phyloP scores from a whole-genome alignment of 1,140 invertebrate species.

The Tetramorium alpestre region DNA sequence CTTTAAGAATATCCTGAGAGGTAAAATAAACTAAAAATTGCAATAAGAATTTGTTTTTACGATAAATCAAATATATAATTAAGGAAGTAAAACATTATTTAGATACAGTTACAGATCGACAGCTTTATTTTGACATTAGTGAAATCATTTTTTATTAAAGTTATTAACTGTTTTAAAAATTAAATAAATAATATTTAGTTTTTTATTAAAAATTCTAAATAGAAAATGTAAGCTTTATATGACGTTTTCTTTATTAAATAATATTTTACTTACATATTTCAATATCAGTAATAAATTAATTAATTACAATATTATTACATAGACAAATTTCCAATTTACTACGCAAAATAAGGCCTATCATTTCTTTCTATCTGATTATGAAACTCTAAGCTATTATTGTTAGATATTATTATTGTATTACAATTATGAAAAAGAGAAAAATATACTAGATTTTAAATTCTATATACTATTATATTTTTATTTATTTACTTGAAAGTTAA shows the following conservation, averaged over 20 bases:
- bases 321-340: neutral
- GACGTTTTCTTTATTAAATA: no score
- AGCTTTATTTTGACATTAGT: neutral
- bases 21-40: constrained; percentile 19
- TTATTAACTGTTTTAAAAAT: neutral
- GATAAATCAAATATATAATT: neutral
- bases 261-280: no score
- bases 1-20: neutral
- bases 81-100: neutral
- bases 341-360: neutral
- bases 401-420: neutral
- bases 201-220: neutral
- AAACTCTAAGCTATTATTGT: neutral
- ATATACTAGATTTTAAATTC: neutral
- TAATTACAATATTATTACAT: neutral
- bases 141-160: no score
- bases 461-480: neutral
- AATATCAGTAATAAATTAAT: neutral
- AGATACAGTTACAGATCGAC: neutral
- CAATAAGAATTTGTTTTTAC: neutral
- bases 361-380: neutral
- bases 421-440: neutral
- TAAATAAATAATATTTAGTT: neutral
- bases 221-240: no score
- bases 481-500: neutral